phyloP scores from a whole-genome alignment of 2,888 invertebrate genomes.

The Apodemia mormo region DNA sequence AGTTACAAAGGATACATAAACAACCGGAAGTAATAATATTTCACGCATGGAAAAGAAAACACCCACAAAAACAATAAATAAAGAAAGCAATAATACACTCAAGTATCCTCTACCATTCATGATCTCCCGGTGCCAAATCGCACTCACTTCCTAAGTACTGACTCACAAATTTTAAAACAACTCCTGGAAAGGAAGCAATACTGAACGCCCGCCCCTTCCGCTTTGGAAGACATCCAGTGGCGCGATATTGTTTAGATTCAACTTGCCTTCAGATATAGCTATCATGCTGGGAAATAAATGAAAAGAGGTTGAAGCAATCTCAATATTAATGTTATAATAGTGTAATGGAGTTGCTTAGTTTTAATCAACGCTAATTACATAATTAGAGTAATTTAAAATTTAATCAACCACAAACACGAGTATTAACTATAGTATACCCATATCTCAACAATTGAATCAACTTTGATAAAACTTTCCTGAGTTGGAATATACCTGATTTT shows the following conservation, averaged over 20 bases:
- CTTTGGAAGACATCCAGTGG: slow-evolving; percentile 12
- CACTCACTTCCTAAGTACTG: slow-evolving; percentile 35
- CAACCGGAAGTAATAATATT: slow-evolving; percentile 19
- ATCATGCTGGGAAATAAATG: background rate
- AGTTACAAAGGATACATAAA: background rate
- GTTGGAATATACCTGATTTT: too few relatives aligned
- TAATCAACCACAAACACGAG: too few relatives aligned
- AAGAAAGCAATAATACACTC: slow-evolving; percentile 20
- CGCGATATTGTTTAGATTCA: slow-evolving; percentile 7
- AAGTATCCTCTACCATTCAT: slow-evolving; percentile 22
- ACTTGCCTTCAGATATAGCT: slow-evolving; percentile 2
- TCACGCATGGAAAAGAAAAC: slow-evolving; percentile 14
- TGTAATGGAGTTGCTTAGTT: too few relatives aligned
- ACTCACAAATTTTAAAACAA: slow-evolving; percentile 44
- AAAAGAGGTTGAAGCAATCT: background rate
- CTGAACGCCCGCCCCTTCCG: slow-evolving; percentile 31
- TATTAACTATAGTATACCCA: too few relatives aligned
- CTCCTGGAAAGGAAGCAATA: slow-evolving; percentile 44
- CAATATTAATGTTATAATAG: too few relatives aligned
- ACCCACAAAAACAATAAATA: slow-evolving; percentile 24
- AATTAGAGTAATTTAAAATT: too few relatives aligned
- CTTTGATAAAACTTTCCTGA: too few relatives aligned
- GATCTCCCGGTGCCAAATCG: slow-evolving; percentile 38
- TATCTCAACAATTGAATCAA: too few relatives aligned
- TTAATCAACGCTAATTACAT: too few relatives aligned